Base-by-base conservation (phyloP, 1,140 invertebrate species). In the Protaetia brevitarsis region DNA sequence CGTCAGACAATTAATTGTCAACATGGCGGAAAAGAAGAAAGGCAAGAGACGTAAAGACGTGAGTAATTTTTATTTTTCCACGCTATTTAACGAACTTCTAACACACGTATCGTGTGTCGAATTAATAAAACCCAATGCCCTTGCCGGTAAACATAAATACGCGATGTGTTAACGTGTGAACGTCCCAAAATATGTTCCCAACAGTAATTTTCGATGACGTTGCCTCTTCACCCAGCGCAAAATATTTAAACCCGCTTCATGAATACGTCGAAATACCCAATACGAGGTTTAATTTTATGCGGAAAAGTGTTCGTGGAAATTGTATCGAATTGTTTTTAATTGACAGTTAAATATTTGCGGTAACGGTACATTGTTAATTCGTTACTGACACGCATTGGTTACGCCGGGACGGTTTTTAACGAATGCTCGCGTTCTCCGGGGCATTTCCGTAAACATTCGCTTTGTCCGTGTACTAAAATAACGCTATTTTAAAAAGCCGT, bases 11-110 rank as follows among this genome's bases (percentile, higher is more conserved):
- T 34, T 34, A 34, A 34, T 11, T 7, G 69, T 76, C 80, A 86
- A 82, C 76, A 90, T 90, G 88, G 88, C 88, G 79, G 89, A 90
- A 72, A 89, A 89, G 77, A 85, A 85, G 76, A 88, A 88, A 84
- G 85, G 83, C 73, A 86, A 85, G 79, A 90, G 88, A 72, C 87
- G 88, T 67, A 89, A 88, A 84, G 88, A 89, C 78, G 88, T 89
- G 83, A 83, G 81, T 80, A 59, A 29, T 51, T 51, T 19, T 6
- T 2, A 21, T 51, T 23, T 51, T 23, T 51, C 41, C 19, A 19
- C 5, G 13, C 13, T 23, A 8, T 51, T 51, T 19, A 51, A 51
- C 19, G 3, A 6, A 23, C 26, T 51, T 23, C 41, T 5, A 6
- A 23, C 21, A 19, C 11, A 23, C 7, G 11, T 51, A n/a, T 51